Base-by-base conservation (phyloP, 2,888 invertebrate species). In the Glaucopsyche alexis region DNA sequence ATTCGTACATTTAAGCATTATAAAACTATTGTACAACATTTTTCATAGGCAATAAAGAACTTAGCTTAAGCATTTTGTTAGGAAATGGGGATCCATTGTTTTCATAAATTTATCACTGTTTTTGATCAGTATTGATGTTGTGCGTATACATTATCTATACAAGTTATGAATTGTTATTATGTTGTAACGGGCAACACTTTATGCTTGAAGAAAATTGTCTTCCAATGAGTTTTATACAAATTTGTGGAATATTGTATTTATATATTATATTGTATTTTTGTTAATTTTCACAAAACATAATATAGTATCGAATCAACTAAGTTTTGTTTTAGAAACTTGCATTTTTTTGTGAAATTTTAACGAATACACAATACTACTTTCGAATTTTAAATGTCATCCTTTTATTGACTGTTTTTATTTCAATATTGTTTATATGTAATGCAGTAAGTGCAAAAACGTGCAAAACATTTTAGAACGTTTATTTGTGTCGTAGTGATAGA, bases 211-310 rank as follows among this genome's bases (percentile, higher is more conserved):
- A 80, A 80, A 77, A 80, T 85, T 83, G 90, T 91, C 91, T 91
- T 91, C 91, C 91, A 88, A 77, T 9, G 81, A 79, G 80, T 81
- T 81, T 79, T 77, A 75, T 79, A 78, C 66, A 77, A 83, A 85
- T 85, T 85, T 88, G 85, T 84, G 80, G 85, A 87, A 87, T 87
- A 87, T 88, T 89, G 87, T n/a, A n/a, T n/a, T n/a, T n/a, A n/a
- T n/a, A n/a, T n/a, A n/a, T n/a, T n/a, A n/a, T n/a, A 84, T 86
- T 86, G 74, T 75, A 60, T 74, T 75, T 74, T 75, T 50, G 45
- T 74, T 74, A 11, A 3, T 29, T 69, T 29, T 47, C 69, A 47
- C 47, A 69, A 38, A 29, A 49, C 7, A 19, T 47, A 42, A 38
- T 60, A 14, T 19, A 16, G 40, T 72, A 19, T 49, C 52, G 14